These are phyloP conservation scores for Psittacara wagleri DNA, from an alignment of 2,113 vertebrate species.

Conservation along the genomic window DNA sequence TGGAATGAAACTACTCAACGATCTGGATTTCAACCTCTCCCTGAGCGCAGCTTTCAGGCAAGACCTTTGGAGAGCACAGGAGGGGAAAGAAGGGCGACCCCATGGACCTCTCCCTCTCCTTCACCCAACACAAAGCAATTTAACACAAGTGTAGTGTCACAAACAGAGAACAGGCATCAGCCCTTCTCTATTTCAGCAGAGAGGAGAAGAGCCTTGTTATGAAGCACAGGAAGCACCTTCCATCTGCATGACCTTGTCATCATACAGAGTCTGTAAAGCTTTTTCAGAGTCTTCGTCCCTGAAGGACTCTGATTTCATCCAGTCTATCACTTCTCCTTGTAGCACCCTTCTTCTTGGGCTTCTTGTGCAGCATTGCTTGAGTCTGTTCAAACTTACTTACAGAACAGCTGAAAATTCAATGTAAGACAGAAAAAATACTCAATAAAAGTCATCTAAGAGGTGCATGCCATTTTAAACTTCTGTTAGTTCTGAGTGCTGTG, in stretches of 20 bases:
- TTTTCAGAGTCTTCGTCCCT: neutral
- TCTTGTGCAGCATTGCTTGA: neutral
- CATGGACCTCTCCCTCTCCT: fast-evolving
- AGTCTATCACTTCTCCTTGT: neutral
- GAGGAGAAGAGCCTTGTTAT: fast-evolving
- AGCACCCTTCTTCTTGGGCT: neutral
- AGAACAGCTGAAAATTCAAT: neutral
- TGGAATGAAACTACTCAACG: neutral
- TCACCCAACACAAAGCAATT: neutral
- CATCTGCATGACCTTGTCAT: neutral
- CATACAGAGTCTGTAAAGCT: fast-evolving
- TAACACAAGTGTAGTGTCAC: fast-evolving
- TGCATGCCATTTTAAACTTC: neutral
- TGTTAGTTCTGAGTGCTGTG: neutral
- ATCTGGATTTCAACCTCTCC: neutral
- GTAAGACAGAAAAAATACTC: neutral
- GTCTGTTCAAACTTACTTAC: neutral
- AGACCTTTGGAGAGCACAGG: neutral
- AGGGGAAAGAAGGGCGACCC: too few species aligned
- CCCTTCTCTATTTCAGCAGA: neutral
- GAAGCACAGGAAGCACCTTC: neutral
- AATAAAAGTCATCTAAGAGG: neutral
- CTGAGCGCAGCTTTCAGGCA: neutral
- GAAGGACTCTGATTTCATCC: neutral
- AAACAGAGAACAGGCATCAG: neutral